Evolutionary conservation across 30 jellyfish, hydroid and myxozoan species (phyloP), one percentile per base, ranked within the genome.

Genomic region (Pelagia noctiluca): DNA sequence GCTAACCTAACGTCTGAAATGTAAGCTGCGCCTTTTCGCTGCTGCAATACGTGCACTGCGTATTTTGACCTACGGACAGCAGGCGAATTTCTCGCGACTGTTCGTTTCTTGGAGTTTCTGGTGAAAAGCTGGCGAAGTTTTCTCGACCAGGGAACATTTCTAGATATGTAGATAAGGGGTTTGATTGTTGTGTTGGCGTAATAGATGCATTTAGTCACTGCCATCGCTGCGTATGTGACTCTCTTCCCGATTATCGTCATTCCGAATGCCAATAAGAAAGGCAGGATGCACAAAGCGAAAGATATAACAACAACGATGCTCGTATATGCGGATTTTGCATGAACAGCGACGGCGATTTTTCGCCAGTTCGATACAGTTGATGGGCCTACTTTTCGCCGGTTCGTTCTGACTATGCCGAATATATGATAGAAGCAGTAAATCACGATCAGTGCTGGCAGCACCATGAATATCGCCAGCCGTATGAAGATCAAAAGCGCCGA

Each of bases 321-420:
- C 12, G 96, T 86, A 47, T 67, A 75, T 1, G 96, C 96, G 8
- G 96, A 86, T 36, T 68, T 75, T 10, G 96, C 90, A 69, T 86
- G 80, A 2, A 86, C 96, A 7, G 86, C 86, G 21, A 86, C 87
- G 12, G 96, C 96, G 23, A 86, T 86, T 62, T 76, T 86, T 3
- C 96, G 96, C 87, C 88, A 76, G 42, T 86, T 76, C 4, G 89
- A 75, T 5, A 86, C 78, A 19, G 86, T 78, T 38, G 96, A 63
- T 28, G 96, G 96, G 35, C 96, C 90, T 0, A 86, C 87, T 76
- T 76, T 75, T 23, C 96, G 90, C 23, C 96, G 85, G 86, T 76
- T 86, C 13, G 87, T 76, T 60, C 90, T 28, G 42, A 86, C 78
- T 10, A 52, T 76, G 2, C 87, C 64, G 34, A 86, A 49, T 0